Percentiles rank a stretch among this genome's conserved stretches.
Conservation (phyloP, 2,797 vertebrate species). For the Hippoglossus hippoglossus region DNA sequence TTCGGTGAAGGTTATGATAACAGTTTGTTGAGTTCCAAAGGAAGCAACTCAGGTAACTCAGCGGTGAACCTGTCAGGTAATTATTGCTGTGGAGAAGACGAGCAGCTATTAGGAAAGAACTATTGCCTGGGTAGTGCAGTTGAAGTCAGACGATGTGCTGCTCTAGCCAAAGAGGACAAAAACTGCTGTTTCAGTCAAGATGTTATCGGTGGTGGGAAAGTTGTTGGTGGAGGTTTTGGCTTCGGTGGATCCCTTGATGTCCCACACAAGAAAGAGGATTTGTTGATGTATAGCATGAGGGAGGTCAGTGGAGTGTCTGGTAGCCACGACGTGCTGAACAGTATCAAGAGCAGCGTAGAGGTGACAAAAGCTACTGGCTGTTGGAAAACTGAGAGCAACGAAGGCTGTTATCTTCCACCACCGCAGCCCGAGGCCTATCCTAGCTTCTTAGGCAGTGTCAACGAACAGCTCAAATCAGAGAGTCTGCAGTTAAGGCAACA, state of each 20-base stretch:
- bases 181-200: slow-evolving; percentile 84
- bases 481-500: slow-evolving; percentile 78
- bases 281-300: slow-evolving; percentile 85
- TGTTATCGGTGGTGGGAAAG: slow-evolving; percentile 74
- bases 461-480: slow-evolving; percentile 82
- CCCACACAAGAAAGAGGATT: slow-evolving; percentile 85
- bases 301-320: slow-evolving; percentile 75
- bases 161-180: slow-evolving; percentile 85
- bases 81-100: slow-evolving; percentile 83
- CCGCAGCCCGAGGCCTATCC: slow-evolving; percentile 84
- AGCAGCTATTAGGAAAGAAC: slow-evolving; percentile 82
- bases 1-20: slow-evolving; percentile 82
- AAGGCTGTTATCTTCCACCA: slow-evolving; percentile 80
- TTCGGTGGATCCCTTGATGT: slow-evolving; percentile 79
- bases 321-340: slow-evolving; percentile 73
- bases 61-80: slow-evolving; percentile 75
- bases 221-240: slow-evolving; percentile 77
- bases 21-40: slow-evolving; percentile 85
- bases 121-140: slow-evolving; percentile 84
- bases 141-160: slow-evolving; percentile 83
- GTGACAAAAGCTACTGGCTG: slow-evolving; percentile 77
- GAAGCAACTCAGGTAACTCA: slow-evolving; percentile 85
- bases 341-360: slow-evolving; percentile 77
- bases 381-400: slow-evolving; percentile 80
- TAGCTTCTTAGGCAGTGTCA: slow-evolving; percentile 80